Conservation (phyloP, 2,888 invertebrate species). For the Leptogaster cylindrica region DNA sequence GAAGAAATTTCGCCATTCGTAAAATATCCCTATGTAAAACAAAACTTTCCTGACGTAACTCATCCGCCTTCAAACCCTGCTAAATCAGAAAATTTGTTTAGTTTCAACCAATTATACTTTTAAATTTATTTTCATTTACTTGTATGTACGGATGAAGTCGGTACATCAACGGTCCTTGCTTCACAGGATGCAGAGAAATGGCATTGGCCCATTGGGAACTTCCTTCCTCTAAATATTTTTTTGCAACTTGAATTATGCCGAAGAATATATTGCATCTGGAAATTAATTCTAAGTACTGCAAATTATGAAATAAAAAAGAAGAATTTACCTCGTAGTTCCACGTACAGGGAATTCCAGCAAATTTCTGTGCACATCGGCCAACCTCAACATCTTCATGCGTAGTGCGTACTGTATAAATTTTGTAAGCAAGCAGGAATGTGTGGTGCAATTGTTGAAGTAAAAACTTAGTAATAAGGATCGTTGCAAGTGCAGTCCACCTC, state of each 20-base stretch:
- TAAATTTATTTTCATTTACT: constrained; percentile 61
- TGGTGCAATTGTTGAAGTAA: constrained; percentile 71
- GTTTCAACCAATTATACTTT: too few relatives aligned
- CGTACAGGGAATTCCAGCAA: constrained; percentile 96
- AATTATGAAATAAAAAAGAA: neutral
- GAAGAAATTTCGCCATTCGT: constrained; percentile 65
- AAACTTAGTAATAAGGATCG: neutral
- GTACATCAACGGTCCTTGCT: constrained; percentile 87
- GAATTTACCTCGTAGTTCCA: constrained; percentile 91
- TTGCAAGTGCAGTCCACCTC: constrained; percentile 56
- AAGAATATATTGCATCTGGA: constrained; percentile 96
- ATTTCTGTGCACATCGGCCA: constrained; percentile 92
- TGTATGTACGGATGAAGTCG: constrained; percentile 88
- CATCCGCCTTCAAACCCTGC: constrained; percentile 81
- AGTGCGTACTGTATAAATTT: constrained; percentile 92
- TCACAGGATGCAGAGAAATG: constrained; percentile 95
- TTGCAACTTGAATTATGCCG: constrained; percentile 94
- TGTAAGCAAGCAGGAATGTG: constrained; percentile 90
- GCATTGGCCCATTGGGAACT: constrained; percentile 94
- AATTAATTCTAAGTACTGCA: constrained; percentile 46
- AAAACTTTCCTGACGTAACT: constrained; percentile 76
- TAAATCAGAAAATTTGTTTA: constrained; percentile 47
- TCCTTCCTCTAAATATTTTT: constrained; percentile 86
- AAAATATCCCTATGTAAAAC: constrained; percentile 80
- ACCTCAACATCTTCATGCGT: constrained; percentile 99